Evolutionary conservation across 2,888 invertebrate genomes (phyloP).

Genomic region (Sinelater perroti): DNA sequence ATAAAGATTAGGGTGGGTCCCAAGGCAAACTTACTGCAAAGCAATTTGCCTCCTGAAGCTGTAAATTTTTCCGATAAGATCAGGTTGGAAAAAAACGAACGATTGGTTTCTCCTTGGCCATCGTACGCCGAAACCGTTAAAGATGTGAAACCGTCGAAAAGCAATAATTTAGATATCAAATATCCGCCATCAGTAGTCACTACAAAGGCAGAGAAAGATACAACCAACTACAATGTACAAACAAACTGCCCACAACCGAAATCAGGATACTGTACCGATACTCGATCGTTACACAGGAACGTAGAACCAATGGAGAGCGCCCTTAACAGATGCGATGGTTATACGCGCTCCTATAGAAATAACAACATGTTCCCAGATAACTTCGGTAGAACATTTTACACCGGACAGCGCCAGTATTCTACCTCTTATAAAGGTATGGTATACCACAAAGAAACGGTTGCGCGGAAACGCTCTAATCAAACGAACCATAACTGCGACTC

Average conservation of each 20-base stretch:
- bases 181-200: neutral
- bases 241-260: neutral
- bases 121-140: constrained; percentile 37
- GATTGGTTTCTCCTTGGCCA: constrained; percentile 32
- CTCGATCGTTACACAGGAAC: neutral
- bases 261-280: neutral
- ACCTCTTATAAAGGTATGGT: neutral
- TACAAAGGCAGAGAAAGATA: neutral
- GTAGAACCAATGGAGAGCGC: too few relatives aligned
- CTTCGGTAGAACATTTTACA: too few relatives aligned
- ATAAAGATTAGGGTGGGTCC: constrained; percentile 30
- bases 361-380: too few relatives aligned
- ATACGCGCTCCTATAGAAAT: too few relatives aligned
- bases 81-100: constrained; percentile 21
- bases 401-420: neutral
- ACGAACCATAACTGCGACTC: neutral
- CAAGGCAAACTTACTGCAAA: constrained; percentile 33
- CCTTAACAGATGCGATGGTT: too few relatives aligned
- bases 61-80: constrained; percentile 4
- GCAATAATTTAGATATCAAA: neutral
- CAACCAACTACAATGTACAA: neutral
- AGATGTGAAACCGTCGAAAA: neutral
- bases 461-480: neutral
- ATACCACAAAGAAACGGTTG: neutral
- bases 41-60: constrained; percentile 1